Base-by-base conservation (phyloP, 2,888 invertebrate species). In the Torymus auratus region DNA sequence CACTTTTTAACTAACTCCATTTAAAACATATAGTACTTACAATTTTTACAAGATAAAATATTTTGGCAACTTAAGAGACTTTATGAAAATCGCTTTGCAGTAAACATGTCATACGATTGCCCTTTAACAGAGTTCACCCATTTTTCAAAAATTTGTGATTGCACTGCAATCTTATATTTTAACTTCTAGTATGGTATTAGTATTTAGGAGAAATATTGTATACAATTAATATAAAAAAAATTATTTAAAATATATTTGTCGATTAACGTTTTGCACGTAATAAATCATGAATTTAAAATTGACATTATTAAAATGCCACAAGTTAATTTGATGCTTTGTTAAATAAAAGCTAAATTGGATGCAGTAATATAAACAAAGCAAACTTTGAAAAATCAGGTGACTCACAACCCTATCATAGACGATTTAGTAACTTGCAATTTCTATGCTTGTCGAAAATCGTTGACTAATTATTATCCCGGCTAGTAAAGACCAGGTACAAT, bases 321-420 rank as follows among this genome's bases (percentile, higher is more conserved):
- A 76, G 72, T 76, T 70, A 64, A 17, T 67, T 64, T 52, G 3
- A 69, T 14, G 10, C 7, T 64, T 64, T 69, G 17, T 65, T 64
- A 65, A 75, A 67, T 12, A 64, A 65, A 53, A 20, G 41, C 41
- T 41, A 20, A 17, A 67, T 20, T 14, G 41, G n/a, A 52, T 58
- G 55, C 17, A 20, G 20, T 41, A 2, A 70, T 58, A 41, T n/a
- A 7, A 55, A 61, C 58, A 60, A 60, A 55, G 17, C n/a, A 68
- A 70, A 65, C 41, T 50, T 62, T 62, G 62, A 77, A 77, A 78
- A 81, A 78, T 70, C n/a, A 74, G 81, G 78, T 56, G 74, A 81
- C 81, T 81, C 67, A 4, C 2, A 28, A 50, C 65, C 23, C 15
- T 56, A 15, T 52, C 70, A 70, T 53, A 28, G 17, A 76, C 10